phyloP scores from a whole-genome alignment of 1,140 invertebrate species.

The Zaprionus gabonicus region DNA sequence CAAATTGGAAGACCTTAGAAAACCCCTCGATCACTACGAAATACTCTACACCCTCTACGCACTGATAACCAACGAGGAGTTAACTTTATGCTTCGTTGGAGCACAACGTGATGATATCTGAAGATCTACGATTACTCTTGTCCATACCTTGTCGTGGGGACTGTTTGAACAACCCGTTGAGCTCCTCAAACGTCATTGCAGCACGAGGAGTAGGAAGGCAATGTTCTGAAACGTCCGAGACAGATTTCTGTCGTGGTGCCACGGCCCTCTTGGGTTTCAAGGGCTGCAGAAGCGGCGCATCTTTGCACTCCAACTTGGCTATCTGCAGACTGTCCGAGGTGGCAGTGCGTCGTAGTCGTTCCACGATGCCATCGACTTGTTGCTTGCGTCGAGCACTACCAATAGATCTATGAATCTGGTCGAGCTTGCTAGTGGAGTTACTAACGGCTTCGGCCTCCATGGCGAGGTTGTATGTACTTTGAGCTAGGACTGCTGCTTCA shows the following conservation, averaged over 20 bases:
- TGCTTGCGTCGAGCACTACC: slow-evolving; percentile 23
- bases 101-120: neutral
- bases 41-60: neutral
- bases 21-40: neutral
- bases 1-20: neutral
- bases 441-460: slow-evolving; percentile 17
- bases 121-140: neutral
- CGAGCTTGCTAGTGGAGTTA: neutral
- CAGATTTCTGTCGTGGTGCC: slow-evolving; percentile 15
- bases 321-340: slow-evolving; percentile 33
- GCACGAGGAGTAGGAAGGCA: slow-evolving; percentile 33
- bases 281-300: slow-evolving; percentile 47
- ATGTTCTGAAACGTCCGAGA: slow-evolving; percentile 16
- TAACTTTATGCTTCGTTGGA: neutral
- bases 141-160: slow-evolving; percentile 51
- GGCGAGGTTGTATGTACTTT: slow-evolving; percentile 35
- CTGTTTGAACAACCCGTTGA: slow-evolving; percentile 60
- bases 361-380: slow-evolving; percentile 38
- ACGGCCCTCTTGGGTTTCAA: slow-evolving; percentile 8
- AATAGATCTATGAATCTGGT: neutral
- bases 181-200: slow-evolving; percentile 63
- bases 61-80: neutral
- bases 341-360: slow-evolving; percentile 27
- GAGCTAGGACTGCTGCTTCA: slow-evolving; percentile 24
- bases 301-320: slow-evolving; percentile 53